phyloP scores from a whole-genome alignment of 2,797 vertebrate genomes.

The Onychomys arenicola region DNA sequence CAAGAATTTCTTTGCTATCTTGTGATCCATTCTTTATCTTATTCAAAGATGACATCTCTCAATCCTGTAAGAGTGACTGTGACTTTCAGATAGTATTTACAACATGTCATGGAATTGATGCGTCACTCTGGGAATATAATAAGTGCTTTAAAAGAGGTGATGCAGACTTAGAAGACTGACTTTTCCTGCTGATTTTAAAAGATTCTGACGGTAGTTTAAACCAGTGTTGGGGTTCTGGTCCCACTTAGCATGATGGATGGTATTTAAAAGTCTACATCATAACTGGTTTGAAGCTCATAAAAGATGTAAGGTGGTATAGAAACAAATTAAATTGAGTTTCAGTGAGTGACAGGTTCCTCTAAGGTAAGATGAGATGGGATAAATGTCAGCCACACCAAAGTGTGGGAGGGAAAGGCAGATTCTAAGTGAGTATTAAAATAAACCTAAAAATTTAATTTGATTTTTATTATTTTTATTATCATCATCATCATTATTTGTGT shows the following conservation, averaged over 20 bases:
- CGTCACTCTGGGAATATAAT: not conserved
- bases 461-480: not conserved
- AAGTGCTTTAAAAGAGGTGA: not conserved
- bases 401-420: not conserved
- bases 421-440: not conserved
- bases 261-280: not conserved
- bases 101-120: not conserved
- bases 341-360: not conserved
- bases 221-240: not conserved
- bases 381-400: not conserved
- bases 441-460: not conserved
- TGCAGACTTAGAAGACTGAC: not conserved
- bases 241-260: not conserved
- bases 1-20: not conserved
- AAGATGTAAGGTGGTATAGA: not conserved
- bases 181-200: not conserved
- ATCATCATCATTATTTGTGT: not conserved
- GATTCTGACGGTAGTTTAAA: not conserved
- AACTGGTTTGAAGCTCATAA: not conserved
- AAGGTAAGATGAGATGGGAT: not conserved
- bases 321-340: not conserved
- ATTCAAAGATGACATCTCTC: not conserved
- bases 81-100: not conserved
- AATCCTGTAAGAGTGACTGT: not conserved
- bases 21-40: not conserved